phyloP scores from a whole-genome alignment of 2,113 vertebrate species.

The Epinephelus fuscoguttatus region DNA sequence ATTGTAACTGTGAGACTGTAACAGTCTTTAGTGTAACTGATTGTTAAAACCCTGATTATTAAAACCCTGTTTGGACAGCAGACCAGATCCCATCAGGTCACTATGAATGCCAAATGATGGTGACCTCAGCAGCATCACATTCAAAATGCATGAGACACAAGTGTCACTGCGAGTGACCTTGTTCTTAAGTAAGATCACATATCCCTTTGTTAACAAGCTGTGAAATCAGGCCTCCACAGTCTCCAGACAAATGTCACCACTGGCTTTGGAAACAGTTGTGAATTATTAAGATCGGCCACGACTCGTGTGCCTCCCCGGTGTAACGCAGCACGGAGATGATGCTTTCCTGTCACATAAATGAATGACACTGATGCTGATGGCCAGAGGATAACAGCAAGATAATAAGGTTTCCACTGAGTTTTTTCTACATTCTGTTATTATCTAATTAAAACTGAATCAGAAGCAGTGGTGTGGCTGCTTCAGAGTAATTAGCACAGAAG shows the following conservation, averaged over 20 bases:
- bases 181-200: constrained; percentile 52
- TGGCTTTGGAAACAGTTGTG: constrained; percentile 34
- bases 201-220: constrained; percentile 49
- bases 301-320: constrained; percentile 16
- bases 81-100: not conserved
- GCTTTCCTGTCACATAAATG: constrained; percentile 2
- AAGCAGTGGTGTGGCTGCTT: constrained; percentile 7
- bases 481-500: constrained; percentile 43
- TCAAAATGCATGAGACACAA: constrained; percentile 6
- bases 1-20: not conserved
- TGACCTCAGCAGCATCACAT: not conserved
- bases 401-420: not conserved
- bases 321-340: not conserved
- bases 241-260: constrained; percentile 40
- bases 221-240: constrained; percentile 49
- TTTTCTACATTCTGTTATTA: constrained; percentile 13
- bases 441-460: constrained; percentile 29
- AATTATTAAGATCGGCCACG: constrained; percentile 66
- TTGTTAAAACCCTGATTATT: not conserved
- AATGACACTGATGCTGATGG: constrained; percentile 2
- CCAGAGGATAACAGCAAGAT: not conserved
- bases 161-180: constrained; percentile 14
- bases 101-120: not conserved
- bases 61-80: not conserved
- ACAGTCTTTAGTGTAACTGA: not conserved